These are phyloP conservation scores for Labroides dimidiatus DNA, from an alignment of 2,797 vertebrate species.

Conservation along the genomic window DNA sequence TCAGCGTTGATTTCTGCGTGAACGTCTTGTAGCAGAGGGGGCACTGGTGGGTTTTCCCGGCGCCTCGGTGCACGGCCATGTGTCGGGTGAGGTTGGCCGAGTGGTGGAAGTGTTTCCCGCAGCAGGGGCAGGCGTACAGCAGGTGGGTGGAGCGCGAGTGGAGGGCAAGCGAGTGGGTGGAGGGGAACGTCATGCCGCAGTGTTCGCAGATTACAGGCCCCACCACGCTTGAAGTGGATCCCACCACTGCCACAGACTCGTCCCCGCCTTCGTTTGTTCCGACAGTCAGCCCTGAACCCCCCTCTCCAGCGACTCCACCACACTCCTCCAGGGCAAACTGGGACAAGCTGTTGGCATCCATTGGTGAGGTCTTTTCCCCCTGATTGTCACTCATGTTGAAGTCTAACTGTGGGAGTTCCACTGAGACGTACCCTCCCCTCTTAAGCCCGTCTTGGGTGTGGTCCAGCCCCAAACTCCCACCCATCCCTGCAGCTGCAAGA, in stretches of 20 bases:
- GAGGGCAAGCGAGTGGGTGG: conserved; percentile 88
- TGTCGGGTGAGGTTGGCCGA: conserved; percentile 93
- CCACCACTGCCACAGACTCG: conserved; percentile 86
- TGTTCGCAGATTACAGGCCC: conserved; percentile 90
- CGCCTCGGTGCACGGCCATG: conserved; percentile 92
- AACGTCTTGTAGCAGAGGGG: conserved; percentile 95
- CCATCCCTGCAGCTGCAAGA: conserved; percentile 71
- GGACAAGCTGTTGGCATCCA: conserved; percentile 51
- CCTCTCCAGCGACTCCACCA: conserved; percentile 56
- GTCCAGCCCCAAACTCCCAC: conserved; percentile 72
- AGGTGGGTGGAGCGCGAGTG: conserved; percentile 91
- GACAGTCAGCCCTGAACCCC: conserved; percentile 65
- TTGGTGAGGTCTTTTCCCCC: conserved; percentile 64
- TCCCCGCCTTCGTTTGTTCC: conserved; percentile 76
- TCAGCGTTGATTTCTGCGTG: conserved; percentile 95
- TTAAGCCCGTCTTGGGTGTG: conserved; percentile 74
- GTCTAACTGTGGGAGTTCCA: conserved; percentile 85
- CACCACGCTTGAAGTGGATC: conserved; percentile 82
- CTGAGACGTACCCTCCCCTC: conserved; percentile 78
- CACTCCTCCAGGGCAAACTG: conserved; percentile 74
- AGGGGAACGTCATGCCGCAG: conserved; percentile 91
- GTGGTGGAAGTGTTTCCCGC: conserved; percentile 95
- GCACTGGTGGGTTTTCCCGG: conserved; percentile 90
- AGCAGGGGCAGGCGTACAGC: conserved; percentile 93
- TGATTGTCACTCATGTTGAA: conserved; percentile 70